phyloP scores from a whole-genome alignment of 2,888 invertebrate species.

The Drosophila yooni region DNA sequence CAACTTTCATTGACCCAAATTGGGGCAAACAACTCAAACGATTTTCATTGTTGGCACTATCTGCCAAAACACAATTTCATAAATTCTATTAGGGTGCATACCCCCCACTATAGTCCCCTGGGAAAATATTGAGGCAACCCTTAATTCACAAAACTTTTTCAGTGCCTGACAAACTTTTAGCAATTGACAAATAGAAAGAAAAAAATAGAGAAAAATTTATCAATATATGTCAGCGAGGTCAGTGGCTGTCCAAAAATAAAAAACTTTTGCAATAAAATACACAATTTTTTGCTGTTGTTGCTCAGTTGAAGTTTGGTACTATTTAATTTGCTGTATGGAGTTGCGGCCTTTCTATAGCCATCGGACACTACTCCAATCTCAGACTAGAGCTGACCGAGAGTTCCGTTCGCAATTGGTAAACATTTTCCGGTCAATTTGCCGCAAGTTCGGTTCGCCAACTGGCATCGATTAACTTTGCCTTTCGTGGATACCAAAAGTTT shows the following conservation, averaged over 20 bases:
- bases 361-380: conserved; percentile 50
- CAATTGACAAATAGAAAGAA: conserved; percentile 52
- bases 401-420: conserved; percentile 76
- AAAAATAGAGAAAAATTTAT: conserved; percentile 32
- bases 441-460: conserved; percentile 51
- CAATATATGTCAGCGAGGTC: conserved; percentile 61
- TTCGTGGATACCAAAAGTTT: conserved; percentile 38
- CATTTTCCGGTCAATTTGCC: conserved; percentile 78
- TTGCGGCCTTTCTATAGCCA: conserved; percentile 47
- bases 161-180: conserved; percentile 52
- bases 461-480: conserved; percentile 74
- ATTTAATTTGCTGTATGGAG: conserved; percentile 62
- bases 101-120: background rate
- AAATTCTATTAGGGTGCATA: conserved; percentile 65
- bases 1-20: conserved; percentile 77
- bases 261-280: conserved; percentile 62
- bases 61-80: conserved; percentile 71
- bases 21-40: conserved; percentile 68
- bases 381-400: conserved; percentile 27
- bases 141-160: conserved; percentile 54
- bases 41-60: conserved; percentile 48
- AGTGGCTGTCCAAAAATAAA: conserved; percentile 15
- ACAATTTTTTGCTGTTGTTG: conserved; percentile 8
- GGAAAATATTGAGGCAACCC: conserved; percentile 16
- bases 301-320: conserved; percentile 29